A percentile compares a stretch with the other conserved stretches of the same genome.
These are phyloP conservation scores for Psettodes erumei DNA, from an alignment of 2,113 vertebrate species.

Conservation along the genomic window DNA sequence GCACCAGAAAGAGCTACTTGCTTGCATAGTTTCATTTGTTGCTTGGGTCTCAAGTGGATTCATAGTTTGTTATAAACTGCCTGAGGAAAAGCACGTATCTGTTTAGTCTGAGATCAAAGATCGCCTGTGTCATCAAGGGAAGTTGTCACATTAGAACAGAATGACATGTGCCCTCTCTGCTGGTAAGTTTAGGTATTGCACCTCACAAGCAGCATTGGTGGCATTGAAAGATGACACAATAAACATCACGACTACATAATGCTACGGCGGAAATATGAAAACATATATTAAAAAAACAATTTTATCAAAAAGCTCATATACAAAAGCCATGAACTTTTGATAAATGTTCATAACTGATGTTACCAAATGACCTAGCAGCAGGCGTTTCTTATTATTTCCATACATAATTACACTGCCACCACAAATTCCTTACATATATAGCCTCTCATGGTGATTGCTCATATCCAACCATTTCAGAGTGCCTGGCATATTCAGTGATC, in stretches of 20 bases:
- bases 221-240: not conserved
- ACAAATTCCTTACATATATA: constrained; percentile 8
- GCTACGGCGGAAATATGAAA: not conserved
- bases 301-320: not conserved
- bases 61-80: not conserved
- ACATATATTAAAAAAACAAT: not conserved
- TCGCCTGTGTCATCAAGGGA: not conserved
- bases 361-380: not conserved
- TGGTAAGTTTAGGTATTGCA: constrained; percentile 41
- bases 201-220: not conserved
- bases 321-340: not conserved
- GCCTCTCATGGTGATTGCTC: constrained; percentile 39
- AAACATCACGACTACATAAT: not conserved
- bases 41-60: not conserved
- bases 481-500: constrained; percentile 28
- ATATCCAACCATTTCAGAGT: not conserved
- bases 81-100: constrained; percentile 1
- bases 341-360: not conserved
- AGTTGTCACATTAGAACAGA: not conserved
- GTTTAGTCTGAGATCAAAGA: not conserved
- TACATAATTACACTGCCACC: constrained; percentile 11
- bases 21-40: not conserved
- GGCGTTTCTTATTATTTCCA: not conserved
- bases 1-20: not conserved
- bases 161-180: constrained; percentile 57